A percentile compares a stretch with the other conserved stretches of the same genome.
These are phyloP conservation scores for Eupeodes latifasciatus DNA, from an alignment of 2,888 invertebrate genomes.

Conservation along the genomic window DNA sequence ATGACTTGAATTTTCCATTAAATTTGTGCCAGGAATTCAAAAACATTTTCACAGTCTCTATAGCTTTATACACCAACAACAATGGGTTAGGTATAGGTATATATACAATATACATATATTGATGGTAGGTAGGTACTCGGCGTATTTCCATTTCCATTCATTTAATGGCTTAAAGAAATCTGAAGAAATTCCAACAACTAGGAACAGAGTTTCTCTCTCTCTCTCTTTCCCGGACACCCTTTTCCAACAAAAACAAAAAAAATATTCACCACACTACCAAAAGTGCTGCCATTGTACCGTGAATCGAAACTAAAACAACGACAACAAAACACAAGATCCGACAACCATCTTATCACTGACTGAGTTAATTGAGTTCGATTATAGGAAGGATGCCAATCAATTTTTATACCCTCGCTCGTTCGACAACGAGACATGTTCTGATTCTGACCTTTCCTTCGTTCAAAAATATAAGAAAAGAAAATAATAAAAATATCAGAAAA, in stretches of 20 bases:
- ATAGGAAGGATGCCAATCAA: conserved; percentile 46
- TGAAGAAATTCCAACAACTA: conserved; percentile 7
- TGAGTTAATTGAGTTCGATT: conserved; percentile 49
- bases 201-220: background rate
- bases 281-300: conserved; percentile 49
- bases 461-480: background rate
- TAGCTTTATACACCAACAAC: background rate
- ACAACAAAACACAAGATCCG: too few relatives aligned
- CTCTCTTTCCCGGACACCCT: too few relatives aligned
- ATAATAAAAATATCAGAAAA: background rate
- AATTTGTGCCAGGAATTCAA: conserved; percentile 44
- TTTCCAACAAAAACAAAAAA: background rate
- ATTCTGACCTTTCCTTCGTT: conserved; percentile 61
- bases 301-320: background rate
- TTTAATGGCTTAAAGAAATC: background rate
- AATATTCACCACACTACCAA: conserved; percentile 10
- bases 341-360: conserved; percentile 44
- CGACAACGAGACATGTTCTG: conserved; percentile 30
- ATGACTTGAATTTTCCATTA: conserved; percentile 32
- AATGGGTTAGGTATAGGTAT: background rate
- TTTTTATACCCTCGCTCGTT: conserved; percentile 23
- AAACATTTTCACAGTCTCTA: conserved; percentile 2
- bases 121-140: too few relatives aligned
- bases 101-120: too few relatives aligned
- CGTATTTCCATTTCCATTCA: conserved; percentile 1